Base-by-base conservation (phyloP, 2,888 invertebrate genomes). In the Caenorhabditis auriculariae region DNA sequence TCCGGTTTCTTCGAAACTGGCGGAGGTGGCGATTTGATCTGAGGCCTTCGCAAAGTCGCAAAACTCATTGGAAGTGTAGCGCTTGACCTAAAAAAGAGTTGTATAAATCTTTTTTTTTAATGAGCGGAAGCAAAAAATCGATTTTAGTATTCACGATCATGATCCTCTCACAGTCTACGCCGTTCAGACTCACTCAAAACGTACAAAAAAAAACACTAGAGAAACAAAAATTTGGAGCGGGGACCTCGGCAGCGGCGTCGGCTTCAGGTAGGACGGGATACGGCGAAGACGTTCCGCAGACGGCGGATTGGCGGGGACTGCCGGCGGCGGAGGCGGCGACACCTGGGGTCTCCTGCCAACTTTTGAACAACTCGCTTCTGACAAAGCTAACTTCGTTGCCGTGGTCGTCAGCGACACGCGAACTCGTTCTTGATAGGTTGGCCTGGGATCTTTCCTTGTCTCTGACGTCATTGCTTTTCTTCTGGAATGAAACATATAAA, bases 361-460 rank as follows among this genome's bases (percentile, higher is more conserved):
- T 17, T 39, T 39, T 39, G 6, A 19, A 19, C 39, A 39, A 15
- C 6, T 7, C 21, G 17, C 21, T 41, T n/a, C 21, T 41, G 41
- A 41, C 9, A 17, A 41, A 17, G n/a, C 26, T 29, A n/a, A 29
- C 37, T 2, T 32, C 15, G 15, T 35, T n/a, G 29, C 43, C 3
- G 47, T 50, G 26, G 56, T 61, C 7, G 61, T 56, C 29, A 61
- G 24, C 0, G 61, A 61, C 4, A 61, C 53, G 4, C 56, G 56
- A 50, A 53, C 53, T 23, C 61, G 37, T 27, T 61, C 61, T 32
- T 56, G 56, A 43, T 61, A 61, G 15, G 53, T 38, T 19, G 61
- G 61, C 17, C 43, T 24, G 4, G 5, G 26, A 45, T 54, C 59
- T 24, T 48, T 46, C 35, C 45, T 55, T 15, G 35, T 2, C 21